Conservation (phyloP, 2,888 invertebrate species). For the Eupithecia tripunctaria region DNA sequence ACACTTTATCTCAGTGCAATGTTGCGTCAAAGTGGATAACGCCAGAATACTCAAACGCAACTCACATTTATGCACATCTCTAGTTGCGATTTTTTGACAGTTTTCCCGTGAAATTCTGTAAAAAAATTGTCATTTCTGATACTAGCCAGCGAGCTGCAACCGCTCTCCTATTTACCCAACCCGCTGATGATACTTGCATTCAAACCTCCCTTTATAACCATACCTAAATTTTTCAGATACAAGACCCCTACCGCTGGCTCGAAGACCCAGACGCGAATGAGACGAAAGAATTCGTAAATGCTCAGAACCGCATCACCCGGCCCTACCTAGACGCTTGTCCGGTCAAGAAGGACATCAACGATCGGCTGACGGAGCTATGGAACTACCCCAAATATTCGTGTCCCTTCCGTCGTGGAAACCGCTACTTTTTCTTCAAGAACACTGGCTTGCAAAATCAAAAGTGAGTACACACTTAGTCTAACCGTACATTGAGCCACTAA, state of each 20-base stretch:
- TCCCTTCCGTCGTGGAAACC: constrained; percentile 91
- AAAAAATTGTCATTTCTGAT: no score
- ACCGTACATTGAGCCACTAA: no score
- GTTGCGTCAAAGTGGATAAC: neutral
- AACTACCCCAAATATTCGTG: constrained; percentile 98
- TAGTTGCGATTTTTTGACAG: no score
- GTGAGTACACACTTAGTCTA: constrained; percentile 71
- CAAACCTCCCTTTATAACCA: neutral
- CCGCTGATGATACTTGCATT: no score
- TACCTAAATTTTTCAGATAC: constrained; percentile 82
- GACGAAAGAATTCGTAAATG: constrained; percentile 95
- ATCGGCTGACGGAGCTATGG: constrained; percentile 95
- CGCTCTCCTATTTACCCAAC: neutral
- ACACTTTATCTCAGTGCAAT: neutral
- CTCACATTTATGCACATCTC: no score
- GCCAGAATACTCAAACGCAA: no score
- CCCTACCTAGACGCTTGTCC: constrained; percentile 93
- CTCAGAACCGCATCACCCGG: constrained; percentile 94
- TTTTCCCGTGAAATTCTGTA: no score
- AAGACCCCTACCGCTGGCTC: constrained; percentile 97
- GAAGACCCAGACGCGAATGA: constrained; percentile 97
- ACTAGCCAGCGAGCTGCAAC: neutral
- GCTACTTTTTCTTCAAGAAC: constrained; percentile 96
- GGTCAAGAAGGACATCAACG: constrained; percentile 88
- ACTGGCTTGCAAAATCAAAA: constrained; percentile 98